A percentile compares a stretch with the other conserved stretches of the same genome.
Evolutionary conservation across 2,888 invertebrate species (phyloP).

Genomic region (Lordiphosa andalusiaca): DNA sequence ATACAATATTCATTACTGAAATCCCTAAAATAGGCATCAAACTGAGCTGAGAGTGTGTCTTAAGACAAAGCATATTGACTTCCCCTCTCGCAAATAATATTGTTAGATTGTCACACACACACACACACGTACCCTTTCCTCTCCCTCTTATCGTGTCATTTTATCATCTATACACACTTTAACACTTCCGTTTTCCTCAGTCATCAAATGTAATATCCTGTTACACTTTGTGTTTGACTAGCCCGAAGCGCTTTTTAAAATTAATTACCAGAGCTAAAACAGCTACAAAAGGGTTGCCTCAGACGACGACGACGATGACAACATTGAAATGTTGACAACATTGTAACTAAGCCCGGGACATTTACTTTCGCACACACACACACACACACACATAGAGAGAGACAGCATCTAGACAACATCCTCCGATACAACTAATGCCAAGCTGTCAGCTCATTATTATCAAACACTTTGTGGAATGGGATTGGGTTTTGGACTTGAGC

Average conservation of each 20-base stretch:
- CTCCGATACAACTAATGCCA: slow-evolving; percentile 65
- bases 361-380: slow-evolving; percentile 61
- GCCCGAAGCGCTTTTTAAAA: slow-evolving; percentile 69
- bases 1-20: no score
- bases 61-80: no score
- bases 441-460: slow-evolving; percentile 74
- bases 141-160: slow-evolving; percentile 39
- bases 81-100: no score
- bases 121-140: neutral
- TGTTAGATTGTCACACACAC: no score
- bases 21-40: no score
- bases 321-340: slow-evolving; percentile 66
- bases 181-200: slow-evolving; percentile 66
- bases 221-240: slow-evolving; percentile 70
- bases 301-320: slow-evolving; percentile 39
- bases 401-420: slow-evolving; percentile 14
- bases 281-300: slow-evolving; percentile 32
- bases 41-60: no score
- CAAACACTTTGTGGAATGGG: slow-evolving; percentile 57
- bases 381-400: slow-evolving; percentile 18
- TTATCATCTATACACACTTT: slow-evolving; percentile 63
- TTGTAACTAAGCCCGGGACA: slow-evolving; percentile 72
- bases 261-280: slow-evolving; percentile 58
- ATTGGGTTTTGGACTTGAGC: neutral
- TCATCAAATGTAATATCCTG: slow-evolving; percentile 73